Conservation (phyloP, 2,888 invertebrate genomes). For the Corythucha ciliata region DNA sequence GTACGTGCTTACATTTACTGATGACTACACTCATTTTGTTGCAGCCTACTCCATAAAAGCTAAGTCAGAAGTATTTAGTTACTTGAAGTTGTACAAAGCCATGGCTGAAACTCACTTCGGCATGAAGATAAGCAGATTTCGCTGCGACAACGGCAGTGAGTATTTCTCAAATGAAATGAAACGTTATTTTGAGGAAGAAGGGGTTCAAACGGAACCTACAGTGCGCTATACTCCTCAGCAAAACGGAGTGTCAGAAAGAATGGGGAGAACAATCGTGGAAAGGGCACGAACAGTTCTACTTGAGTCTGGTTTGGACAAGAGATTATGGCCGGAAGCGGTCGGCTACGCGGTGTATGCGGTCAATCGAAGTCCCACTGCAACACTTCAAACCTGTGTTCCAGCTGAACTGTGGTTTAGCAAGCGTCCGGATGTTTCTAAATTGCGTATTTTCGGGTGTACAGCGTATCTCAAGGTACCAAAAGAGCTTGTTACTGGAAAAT, state of each 20-base stretch:
- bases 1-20: slow-evolving; percentile 35
- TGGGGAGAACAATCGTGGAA: slow-evolving; percentile 35
- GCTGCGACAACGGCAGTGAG: slow-evolving; percentile 36
- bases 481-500: slow-evolving; percentile 2
- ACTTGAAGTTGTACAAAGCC: slow-evolving; percentile 34
- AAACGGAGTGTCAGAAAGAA: slow-evolving; percentile 36
- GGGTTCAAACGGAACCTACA: slow-evolving; percentile 33
- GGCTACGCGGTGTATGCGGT: slow-evolving; percentile 29
- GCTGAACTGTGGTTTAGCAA: slow-evolving; percentile 2
- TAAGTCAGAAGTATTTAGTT: slow-evolving; percentile 35
- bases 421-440: slow-evolving; percentile 1
- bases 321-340: slow-evolving; percentile 33
- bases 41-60: slow-evolving; percentile 32
- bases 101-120: slow-evolving; percentile 35
- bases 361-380: slow-evolving; percentile 55
- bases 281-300: slow-evolving; percentile 34
- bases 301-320: slow-evolving; percentile 30
- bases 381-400: slow-evolving; percentile 40
- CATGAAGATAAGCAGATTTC: slow-evolving; percentile 32
- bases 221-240: slow-evolving; percentile 35
- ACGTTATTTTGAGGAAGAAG: slow-evolving; percentile 31
- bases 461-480: slow-evolving; percentile 2
- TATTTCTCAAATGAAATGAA: slow-evolving; percentile 33
- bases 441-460: slow-evolving; percentile 6
- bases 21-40: slow-evolving; percentile 36